phyloP scores from a whole-genome alignment of 2,888 invertebrate genomes.

The Cataglyphis rosenhaueri region DNA sequence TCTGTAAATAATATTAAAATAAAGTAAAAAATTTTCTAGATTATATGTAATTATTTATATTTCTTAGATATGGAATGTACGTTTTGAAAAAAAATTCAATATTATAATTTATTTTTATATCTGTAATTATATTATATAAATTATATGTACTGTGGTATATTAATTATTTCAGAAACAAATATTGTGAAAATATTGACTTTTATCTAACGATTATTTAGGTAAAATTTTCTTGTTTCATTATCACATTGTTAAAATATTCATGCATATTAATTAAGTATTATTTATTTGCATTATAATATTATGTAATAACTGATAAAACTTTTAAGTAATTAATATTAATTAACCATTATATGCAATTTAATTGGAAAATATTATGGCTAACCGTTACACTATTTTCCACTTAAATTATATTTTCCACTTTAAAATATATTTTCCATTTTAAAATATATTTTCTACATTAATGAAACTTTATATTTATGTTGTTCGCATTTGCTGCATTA shows the following conservation, averaged over 20 bases:
- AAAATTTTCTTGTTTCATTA: not conserved
- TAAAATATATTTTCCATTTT: too few species aligned
- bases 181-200: not conserved
- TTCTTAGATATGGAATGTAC: too few species aligned
- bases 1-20: too few species aligned
- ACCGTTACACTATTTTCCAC: not conserved
- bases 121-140: not conserved
- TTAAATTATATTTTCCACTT: not conserved
- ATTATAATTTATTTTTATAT: not conserved
- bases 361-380: not conserved
- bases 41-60: too few species aligned
- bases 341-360: not conserved
- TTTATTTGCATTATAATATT: not conserved
- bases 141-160: not conserved
- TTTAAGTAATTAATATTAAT: not conserved
- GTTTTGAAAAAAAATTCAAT: too few species aligned
- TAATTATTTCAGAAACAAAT: not conserved
- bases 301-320: not conserved
- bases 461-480: not conserved
- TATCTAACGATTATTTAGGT: not conserved
- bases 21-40: too few species aligned
- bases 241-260: not conserved
- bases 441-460: too few species aligned
- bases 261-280: not conserved
- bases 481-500: conserved; percentile 17